A percentile compares a stretch with the other conserved stretches of the same genome.
These are phyloP conservation scores for Epizoanthus rinbou DNA, from an alignment of 92 coral and sea anemone species.

Conservation along the genomic window DNA sequence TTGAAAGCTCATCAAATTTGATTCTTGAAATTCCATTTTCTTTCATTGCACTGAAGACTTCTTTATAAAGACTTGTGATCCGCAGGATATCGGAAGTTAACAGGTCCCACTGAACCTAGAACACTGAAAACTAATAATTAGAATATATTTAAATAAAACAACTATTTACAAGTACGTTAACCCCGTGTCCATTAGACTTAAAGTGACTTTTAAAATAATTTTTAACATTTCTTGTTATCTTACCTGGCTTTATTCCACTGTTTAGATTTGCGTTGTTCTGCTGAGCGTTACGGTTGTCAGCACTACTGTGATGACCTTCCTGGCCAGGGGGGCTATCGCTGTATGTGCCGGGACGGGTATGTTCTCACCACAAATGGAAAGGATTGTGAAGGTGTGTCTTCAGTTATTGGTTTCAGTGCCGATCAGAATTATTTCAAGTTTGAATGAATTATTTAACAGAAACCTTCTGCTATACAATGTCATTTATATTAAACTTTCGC, in stretches of 20 bases:
- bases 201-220: background rate
- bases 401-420: too few relatives aligned
- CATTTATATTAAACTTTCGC: too few relatives aligned
- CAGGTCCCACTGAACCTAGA: too few relatives aligned
- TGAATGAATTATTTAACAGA: too few relatives aligned
- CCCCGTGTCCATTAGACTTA: too few relatives aligned
- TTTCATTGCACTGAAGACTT: background rate
- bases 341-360: conserved; percentile 82
- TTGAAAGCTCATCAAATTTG: background rate
- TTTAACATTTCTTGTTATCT: background rate
- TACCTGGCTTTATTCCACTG: background rate
- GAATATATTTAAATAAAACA: background rate
- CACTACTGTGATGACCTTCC: conserved; percentile 77
- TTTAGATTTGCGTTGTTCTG: conserved; percentile 53
- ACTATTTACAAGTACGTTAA: background rate
- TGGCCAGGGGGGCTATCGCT: conserved; percentile 81
- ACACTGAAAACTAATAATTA: background rate
- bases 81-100: too few relatives aligned
- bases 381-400: conserved; percentile 72
- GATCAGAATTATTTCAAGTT: too few relatives aligned
- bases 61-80: too few relatives aligned
- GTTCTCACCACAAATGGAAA: conserved; percentile 73
- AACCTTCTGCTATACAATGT: too few relatives aligned
- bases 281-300: conserved; percentile 80
- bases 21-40: background rate